These are phyloP conservation scores for Calidris pugnax DNA, from an alignment of 2,113 vertebrate genomes.

Conservation along the genomic window DNA sequence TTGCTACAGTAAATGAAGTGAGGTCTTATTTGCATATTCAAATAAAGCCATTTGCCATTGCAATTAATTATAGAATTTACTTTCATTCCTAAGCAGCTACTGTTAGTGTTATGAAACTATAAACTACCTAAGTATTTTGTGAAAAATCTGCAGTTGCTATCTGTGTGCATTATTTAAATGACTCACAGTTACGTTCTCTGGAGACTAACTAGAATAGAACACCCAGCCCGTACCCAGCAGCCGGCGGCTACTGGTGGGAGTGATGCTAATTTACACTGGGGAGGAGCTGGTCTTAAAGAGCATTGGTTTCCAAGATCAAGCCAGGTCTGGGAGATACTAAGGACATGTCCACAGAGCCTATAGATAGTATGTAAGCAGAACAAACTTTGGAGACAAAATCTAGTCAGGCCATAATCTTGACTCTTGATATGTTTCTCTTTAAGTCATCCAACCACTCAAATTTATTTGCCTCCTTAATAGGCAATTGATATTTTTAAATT, in stretches of 20 bases:
- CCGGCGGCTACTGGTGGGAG: not conserved
- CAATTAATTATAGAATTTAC: not conserved
- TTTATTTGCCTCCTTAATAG: not conserved
- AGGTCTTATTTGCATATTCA: slow-evolving; percentile 2
- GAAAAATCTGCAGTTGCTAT: not conserved
- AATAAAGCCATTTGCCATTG: not conserved
- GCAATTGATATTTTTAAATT: not conserved
- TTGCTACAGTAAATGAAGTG: not conserved
- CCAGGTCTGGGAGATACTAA: not conserved
- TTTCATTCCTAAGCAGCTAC: not conserved
- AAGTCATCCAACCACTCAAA: not conserved
- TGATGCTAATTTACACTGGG: not conserved
- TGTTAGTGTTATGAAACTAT: not conserved
- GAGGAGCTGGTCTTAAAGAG: not conserved
- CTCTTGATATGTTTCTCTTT: not conserved
- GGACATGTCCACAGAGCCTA: not conserved
- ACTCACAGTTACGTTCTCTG: not conserved
- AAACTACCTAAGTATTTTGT: not conserved
- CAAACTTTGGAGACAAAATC: not conserved
- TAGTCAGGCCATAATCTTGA: not conserved
- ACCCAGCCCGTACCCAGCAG: not conserved
- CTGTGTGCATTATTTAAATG: not conserved
- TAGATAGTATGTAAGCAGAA: not conserved
- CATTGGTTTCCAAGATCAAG: not conserved
- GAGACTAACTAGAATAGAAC: not conserved